phyloP scores from a whole-genome alignment of 2,888 invertebrate genomes.

The Pasiphila rectangulata region DNA sequence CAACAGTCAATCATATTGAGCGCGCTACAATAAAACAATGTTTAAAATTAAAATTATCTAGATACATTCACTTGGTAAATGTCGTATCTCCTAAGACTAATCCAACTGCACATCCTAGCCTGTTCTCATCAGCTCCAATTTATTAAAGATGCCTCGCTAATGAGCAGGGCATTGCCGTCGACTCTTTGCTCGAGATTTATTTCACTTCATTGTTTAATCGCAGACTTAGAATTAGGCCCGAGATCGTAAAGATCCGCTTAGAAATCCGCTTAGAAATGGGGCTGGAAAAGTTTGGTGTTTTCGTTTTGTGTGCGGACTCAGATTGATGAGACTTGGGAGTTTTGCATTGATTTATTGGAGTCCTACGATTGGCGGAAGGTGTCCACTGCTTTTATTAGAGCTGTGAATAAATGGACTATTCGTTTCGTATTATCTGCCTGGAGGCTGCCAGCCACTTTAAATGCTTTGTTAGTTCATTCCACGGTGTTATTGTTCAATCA shows the following conservation, averaged over 20 bases:
- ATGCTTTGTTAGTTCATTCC: too few relatives aligned
- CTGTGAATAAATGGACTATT: neutral
- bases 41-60: too few relatives aligned
- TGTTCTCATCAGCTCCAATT: constrained; percentile 28
- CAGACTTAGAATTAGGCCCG: constrained; percentile 17
- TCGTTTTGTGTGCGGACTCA: constrained; percentile 8
- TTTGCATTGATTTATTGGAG: constrained; percentile 20
- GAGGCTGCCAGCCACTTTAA: too few relatives aligned
- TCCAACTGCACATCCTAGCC: constrained; percentile 2
- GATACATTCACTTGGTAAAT: too few relatives aligned
- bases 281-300: constrained; percentile 5
- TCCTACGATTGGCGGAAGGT: constrained; percentile 1
- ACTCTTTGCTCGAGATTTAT: constrained; percentile 30
- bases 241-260: constrained; percentile 12
- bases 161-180: constrained; percentile 31
- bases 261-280: constrained; percentile 19
- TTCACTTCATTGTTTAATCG: constrained; percentile 35
- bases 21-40: too few relatives aligned
- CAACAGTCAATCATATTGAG: too few relatives aligned
- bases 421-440: neutral
- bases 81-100: neutral
- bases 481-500: too few relatives aligned
- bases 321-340: constrained; percentile 21
- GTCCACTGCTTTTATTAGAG: constrained; percentile 2
- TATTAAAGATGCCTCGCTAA: constrained; percentile 38